A percentile compares a stretch with the other conserved stretches of the same genome.
phyloP scores from a whole-genome alignment of 92 coral and sea anemone species.

The Heteractis magnifica region DNA sequence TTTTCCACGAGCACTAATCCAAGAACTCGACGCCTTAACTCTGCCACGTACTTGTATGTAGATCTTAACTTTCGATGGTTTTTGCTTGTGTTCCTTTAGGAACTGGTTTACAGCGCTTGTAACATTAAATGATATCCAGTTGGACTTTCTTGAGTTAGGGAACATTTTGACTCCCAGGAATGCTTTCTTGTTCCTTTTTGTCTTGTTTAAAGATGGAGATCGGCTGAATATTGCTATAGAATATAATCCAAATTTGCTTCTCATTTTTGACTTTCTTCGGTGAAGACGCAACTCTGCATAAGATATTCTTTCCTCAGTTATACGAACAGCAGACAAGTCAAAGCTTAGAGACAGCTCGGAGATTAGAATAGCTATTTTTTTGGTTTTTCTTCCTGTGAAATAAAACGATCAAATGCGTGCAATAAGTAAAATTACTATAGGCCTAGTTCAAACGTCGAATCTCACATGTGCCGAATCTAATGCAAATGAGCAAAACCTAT shows the following conservation, averaged over 20 bases:
- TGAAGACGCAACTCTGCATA: conserved; percentile 16
- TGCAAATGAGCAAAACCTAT: too few species aligned
- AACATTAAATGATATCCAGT: conserved; percentile 12
- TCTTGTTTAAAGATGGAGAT: background rate
- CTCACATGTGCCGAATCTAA: too few species aligned
- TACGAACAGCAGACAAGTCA: conserved; percentile 10
- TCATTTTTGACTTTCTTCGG: conserved; percentile 4
- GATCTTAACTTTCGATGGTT: background rate
- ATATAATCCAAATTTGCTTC: background rate
- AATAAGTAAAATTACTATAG: too few species aligned
- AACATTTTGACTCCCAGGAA: conserved; percentile 11
- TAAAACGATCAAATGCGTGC: background rate
- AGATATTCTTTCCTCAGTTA: conserved; percentile 6
- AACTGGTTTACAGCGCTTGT: background rate
- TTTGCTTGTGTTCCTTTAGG: background rate
- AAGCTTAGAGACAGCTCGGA: background rate
- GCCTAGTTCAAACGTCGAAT: too few species aligned
- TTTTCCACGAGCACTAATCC: conserved; percentile 24
- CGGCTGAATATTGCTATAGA: conserved; percentile 9
- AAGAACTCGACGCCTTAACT: background rate
- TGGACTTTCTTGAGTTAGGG: conserved; percentile 8
- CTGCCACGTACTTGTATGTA: conserved; percentile 3
- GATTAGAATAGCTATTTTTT: background rate
- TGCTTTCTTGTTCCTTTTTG: background rate
- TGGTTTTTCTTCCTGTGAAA: background rate